Conservation (phyloP, 2,797 vertebrate species). For the Eulemur mongoz region DNA sequence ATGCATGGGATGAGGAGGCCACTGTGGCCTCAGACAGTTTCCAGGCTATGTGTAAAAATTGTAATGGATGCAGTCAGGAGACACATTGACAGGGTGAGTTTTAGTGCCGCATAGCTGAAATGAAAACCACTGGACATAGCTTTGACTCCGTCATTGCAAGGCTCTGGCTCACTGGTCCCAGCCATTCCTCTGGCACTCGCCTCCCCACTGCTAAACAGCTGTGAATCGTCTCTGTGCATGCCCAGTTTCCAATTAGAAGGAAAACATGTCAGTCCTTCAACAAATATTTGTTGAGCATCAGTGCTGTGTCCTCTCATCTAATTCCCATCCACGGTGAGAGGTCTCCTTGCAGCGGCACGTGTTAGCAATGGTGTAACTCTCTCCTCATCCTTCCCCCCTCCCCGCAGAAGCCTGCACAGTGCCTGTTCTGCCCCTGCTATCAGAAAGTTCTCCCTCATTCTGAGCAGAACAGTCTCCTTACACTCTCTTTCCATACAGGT, state of each 20-base stretch:
- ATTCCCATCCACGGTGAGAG: accelerated
- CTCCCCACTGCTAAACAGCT: neutral
- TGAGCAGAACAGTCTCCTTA: neutral
- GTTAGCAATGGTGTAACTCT: accelerated
- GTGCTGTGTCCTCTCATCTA: neutral
- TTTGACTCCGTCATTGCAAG: neutral
- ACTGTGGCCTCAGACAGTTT: neutral
- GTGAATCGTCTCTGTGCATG: neutral
- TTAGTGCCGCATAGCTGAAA: neutral
- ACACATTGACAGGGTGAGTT: neutral
- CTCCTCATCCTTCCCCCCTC: accelerated
- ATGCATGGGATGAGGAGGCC: accelerated
- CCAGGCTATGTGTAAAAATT: neutral
- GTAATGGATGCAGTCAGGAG: neutral
- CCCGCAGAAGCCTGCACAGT: accelerated
- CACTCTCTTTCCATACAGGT: too few species aligned
- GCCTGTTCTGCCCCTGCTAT: neutral
- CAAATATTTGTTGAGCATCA: neutral
- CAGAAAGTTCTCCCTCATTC: neutral
- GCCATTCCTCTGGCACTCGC: neutral
- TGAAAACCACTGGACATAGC: accelerated
- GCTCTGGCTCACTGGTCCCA: neutral
- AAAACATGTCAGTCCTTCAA: neutral
- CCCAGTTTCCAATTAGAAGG: neutral
- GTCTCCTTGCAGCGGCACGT: accelerated